Percentiles rank a stretch among this genome's conserved stretches.
These are phyloP conservation scores for Cataglyphis albicans DNA, from an alignment of 2,888 invertebrate species.

Conservation along the genomic window DNA sequence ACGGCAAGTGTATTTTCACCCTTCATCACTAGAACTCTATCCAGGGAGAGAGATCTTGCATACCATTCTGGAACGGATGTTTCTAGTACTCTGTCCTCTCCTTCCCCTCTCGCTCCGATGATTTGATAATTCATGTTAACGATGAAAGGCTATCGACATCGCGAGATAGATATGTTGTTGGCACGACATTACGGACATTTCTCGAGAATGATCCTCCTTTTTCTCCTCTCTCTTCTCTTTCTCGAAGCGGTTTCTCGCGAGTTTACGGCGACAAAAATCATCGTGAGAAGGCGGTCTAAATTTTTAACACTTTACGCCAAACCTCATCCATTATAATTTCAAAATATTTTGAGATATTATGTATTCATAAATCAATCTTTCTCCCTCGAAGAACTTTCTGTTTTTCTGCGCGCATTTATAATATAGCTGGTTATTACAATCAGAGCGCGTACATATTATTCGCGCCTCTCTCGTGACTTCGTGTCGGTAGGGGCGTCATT, in stretches of 20 bases:
- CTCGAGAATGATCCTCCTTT: slow-evolving; percentile 9
- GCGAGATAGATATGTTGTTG: slow-evolving; percentile 1
- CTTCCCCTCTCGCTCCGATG: background rate
- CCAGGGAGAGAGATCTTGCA: slow-evolving; percentile 22
- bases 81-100: background rate
- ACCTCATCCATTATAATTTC: slow-evolving; percentile 16
- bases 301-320: background rate
- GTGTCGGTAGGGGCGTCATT: slow-evolving; percentile 84
- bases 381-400: background rate
- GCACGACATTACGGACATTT: slow-evolving; percentile 6
- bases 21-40: slow-evolving; percentile 25
- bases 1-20: slow-evolving; percentile 71
- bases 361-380: slow-evolving; percentile 32
- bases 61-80: slow-evolving; percentile 1
- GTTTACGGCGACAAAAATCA: background rate
- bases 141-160: slow-evolving; percentile 1
- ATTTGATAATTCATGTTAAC: slow-evolving; percentile 43
- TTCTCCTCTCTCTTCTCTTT: background rate
- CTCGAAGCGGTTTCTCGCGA: slow-evolving; percentile 17
- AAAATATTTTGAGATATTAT: slow-evolving; percentile 14
- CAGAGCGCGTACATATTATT: slow-evolving; percentile 80
- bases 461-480: slow-evolving; percentile 81
- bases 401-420: slow-evolving; percentile 24
- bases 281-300: background rate
- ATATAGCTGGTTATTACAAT: slow-evolving; percentile 67